phyloP scores from a whole-genome alignment of 2,888 invertebrate species.

The Ectemnius continuus region DNA sequence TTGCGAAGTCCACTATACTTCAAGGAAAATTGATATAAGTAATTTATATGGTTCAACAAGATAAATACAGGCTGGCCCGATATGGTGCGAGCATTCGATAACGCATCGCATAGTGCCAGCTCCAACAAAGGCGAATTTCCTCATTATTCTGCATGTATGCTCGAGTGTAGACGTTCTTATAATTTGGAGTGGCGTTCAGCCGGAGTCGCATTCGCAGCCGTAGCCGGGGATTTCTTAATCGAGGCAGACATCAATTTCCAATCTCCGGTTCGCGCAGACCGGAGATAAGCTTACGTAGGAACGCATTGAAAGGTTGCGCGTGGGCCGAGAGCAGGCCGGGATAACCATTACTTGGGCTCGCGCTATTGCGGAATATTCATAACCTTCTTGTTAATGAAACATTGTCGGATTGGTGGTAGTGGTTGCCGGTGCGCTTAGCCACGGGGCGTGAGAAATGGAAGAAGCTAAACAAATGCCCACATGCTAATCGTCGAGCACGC shows the following conservation, averaged over 20 bases:
- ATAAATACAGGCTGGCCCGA: too few species aligned
- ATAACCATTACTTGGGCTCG: slow-evolving; percentile 27
- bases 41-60: too few species aligned
- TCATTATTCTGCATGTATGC: neutral
- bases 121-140: neutral
- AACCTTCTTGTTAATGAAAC: slow-evolving; percentile 48
- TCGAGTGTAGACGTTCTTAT: too few species aligned
- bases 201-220: too few species aligned
- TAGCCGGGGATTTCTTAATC: too few species aligned
- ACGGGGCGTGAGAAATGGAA: slow-evolving; percentile 56
- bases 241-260: neutral
- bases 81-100: too few species aligned
- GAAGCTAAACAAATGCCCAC: slow-evolving; percentile 53
- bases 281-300: slow-evolving; percentile 26
- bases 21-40: too few species aligned
- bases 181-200: too few species aligned
- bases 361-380: slow-evolving; percentile 54
- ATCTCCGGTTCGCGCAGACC: neutral
- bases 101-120: too few species aligned
- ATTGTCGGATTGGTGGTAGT: slow-evolving; percentile 32
- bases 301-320: slow-evolving; percentile 49
- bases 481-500: slow-evolving; percentile 39
- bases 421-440: neutral
- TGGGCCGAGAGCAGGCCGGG: slow-evolving; percentile 31
- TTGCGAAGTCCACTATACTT: too few species aligned